phyloP scores from a whole-genome alignment of 2,888 invertebrate species.

The Ephialtes manifestator region DNA sequence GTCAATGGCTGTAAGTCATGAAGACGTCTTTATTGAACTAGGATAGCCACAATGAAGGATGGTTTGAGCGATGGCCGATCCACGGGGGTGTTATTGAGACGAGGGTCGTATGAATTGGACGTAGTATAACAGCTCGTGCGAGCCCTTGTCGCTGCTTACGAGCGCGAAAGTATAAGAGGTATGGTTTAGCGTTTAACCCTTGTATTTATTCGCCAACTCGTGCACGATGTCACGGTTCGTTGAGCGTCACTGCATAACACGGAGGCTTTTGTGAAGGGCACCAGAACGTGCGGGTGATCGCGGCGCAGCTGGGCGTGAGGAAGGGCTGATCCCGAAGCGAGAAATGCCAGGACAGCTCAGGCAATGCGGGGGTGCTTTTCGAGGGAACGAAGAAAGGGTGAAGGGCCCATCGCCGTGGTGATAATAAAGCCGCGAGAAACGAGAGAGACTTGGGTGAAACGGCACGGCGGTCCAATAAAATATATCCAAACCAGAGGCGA shows the following conservation, averaged over 20 bases:
- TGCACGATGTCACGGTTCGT: conserved; percentile 82
- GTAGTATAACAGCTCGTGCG: background rate
- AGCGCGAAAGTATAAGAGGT: conserved; percentile 24
- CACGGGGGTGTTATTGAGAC: conserved; percentile 19
- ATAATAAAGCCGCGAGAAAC: conserved; percentile 83
- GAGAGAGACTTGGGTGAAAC: conserved; percentile 45
- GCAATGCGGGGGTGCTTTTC: conserved; percentile 57
- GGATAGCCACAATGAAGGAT: conserved; percentile 15
- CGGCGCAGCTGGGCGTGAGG: conserved; percentile 80
- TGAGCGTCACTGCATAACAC: conserved; percentile 81
- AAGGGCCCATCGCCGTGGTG: conserved; percentile 75
- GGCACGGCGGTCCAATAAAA: conserved; percentile 82
- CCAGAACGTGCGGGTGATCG: conserved; percentile 75
- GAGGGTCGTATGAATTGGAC: conserved; percentile 35
- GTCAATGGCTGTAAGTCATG: background rate
- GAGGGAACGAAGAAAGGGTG: conserved; percentile 67
- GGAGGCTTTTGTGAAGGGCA: conserved; percentile 59
- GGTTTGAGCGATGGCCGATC: conserved; percentile 20
- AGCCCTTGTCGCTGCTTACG: conserved; percentile 18
- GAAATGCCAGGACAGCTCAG: conserved; percentile 74
- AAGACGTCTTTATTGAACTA: background rate
- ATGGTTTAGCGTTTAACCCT: conserved; percentile 74
- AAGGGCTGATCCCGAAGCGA: conserved; percentile 83
- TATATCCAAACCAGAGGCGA: conserved; percentile 85
- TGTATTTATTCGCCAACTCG: conserved; percentile 78